Evolutionary conservation across 2,888 invertebrate species (phyloP).

Genomic region (Ormyrus nitidulus): DNA sequence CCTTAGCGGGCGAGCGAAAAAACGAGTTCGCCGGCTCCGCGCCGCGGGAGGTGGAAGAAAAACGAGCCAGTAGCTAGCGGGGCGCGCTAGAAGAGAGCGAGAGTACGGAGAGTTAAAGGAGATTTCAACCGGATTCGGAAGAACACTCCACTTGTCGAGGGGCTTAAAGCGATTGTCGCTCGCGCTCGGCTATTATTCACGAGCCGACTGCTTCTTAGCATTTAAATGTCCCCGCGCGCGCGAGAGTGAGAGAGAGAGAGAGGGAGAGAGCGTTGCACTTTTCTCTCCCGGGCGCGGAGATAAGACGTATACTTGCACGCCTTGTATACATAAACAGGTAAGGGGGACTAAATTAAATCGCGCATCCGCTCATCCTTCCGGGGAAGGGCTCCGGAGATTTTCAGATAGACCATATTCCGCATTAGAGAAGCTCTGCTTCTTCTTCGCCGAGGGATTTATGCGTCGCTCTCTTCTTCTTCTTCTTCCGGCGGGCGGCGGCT

Average conservation of each 20-base stretch:
- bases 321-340: conserved; percentile 39
- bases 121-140: conserved; percentile 48
- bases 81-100: too few relatives aligned
- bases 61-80: not conserved
- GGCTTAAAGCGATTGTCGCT: conserved; percentile 52
- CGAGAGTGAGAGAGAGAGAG: not conserved
- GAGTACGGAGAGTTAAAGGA: conserved; percentile 3
- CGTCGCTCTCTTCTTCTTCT: not conserved
- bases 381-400: conserved; percentile 13
- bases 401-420: conserved; percentile 26
- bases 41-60: not conserved
- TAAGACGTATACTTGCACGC: not conserved
- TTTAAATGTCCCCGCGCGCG: conserved; percentile 45
- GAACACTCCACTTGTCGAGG: conserved; percentile 51
- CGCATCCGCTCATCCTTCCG: conserved; percentile 18
- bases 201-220: conserved; percentile 52
- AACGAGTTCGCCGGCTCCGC: not conserved
- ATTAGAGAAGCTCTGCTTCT: conserved; percentile 6
- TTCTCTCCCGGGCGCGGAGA: conserved; percentile 18
- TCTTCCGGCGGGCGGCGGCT: not conserved
- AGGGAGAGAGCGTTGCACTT: conserved; percentile 17
- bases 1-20: not conserved
- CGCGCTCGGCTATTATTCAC: conserved; percentile 49
- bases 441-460: conserved; percentile 7
- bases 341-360: conserved; percentile 50